Percentiles rank a stretch among this genome's conserved stretches.
phyloP scores from a whole-genome alignment of 2,888 invertebrate genomes.

The Aethes cnicana region DNA sequence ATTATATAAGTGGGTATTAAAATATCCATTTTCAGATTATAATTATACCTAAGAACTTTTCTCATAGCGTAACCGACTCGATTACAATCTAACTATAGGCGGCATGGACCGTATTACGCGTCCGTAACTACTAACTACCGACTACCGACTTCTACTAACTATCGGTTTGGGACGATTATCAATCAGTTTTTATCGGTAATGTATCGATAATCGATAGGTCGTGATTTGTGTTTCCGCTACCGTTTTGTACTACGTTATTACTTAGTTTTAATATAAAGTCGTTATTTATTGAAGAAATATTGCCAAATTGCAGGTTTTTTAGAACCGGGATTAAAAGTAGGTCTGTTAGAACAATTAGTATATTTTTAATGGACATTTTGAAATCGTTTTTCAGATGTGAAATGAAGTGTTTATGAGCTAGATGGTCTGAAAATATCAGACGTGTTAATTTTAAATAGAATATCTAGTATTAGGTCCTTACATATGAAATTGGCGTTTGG shows the following conservation, averaged over 20 bases:
- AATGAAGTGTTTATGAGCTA: too few relatives aligned
- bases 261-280: conserved; percentile 12
- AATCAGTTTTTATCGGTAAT: conserved; percentile 41
- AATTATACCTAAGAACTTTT: too few relatives aligned
- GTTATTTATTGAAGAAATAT: conserved; percentile 17
- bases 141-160: conserved; percentile 25
- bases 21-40: conserved; percentile 7
- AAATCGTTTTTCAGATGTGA: too few relatives aligned
- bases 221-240: conserved; percentile 72
- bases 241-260: conserved; percentile 34
- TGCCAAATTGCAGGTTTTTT: conserved; percentile 4
- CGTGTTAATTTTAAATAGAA: too few relatives aligned
- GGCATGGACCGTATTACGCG: conserved; percentile 15
- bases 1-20: too few relatives aligned
- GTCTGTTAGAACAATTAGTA: too few relatives aligned
- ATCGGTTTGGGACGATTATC: conserved; percentile 27
- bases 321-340: not conserved
- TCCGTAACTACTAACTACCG: conserved; percentile 21
- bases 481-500: too few relatives aligned
- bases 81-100: conserved; percentile 17
- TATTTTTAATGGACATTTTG: too few relatives aligned
- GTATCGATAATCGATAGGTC: conserved; percentile 43
- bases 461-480: too few relatives aligned
- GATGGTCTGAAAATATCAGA: too few relatives aligned
- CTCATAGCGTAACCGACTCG: conserved; percentile 6